A percentile compares a stretch with the other conserved stretches of the same genome.
Conservation (phyloP, 2,113 vertebrate genomes). For the Scortum barcoo region DNA sequence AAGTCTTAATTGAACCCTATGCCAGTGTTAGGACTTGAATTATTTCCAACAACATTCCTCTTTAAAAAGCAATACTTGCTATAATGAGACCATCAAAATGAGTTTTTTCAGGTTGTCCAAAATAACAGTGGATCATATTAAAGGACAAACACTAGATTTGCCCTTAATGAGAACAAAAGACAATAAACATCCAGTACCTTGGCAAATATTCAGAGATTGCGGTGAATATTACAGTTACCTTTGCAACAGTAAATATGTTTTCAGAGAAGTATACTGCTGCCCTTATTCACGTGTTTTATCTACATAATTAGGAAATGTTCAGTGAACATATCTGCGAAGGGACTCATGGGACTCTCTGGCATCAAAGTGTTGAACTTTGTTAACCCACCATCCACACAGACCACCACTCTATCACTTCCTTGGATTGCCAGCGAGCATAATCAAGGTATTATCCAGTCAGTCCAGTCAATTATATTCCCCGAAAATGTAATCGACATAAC, state of each 20-base stretch:
- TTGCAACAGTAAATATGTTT: background rate
- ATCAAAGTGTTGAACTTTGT: background rate
- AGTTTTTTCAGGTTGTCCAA: background rate
- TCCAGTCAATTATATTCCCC: background rate
- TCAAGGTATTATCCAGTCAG: too few relatives aligned
- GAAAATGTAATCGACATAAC: background rate
- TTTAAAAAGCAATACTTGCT: background rate
- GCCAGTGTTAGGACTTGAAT: background rate
- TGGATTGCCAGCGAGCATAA: background rate
- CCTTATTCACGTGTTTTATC: background rate
- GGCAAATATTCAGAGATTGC: background rate
- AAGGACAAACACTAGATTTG: background rate
- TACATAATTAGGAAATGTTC: background rate
- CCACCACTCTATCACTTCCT: background rate
- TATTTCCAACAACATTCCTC: background rate
- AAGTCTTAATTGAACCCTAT: background rate
- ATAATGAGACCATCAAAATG: background rate
- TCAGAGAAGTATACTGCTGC: background rate
- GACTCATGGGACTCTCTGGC: background rate
- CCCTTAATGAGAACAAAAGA: background rate
- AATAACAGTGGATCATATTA: slow-evolving; percentile 1
- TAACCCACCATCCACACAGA: too few relatives aligned
- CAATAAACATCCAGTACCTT: background rate
- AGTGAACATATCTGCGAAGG: background rate
- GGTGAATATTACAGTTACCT: background rate